Evolutionary conservation across 2,113 vertebrate genomes (phyloP).

Genomic region (Petromus typicus): DNA sequence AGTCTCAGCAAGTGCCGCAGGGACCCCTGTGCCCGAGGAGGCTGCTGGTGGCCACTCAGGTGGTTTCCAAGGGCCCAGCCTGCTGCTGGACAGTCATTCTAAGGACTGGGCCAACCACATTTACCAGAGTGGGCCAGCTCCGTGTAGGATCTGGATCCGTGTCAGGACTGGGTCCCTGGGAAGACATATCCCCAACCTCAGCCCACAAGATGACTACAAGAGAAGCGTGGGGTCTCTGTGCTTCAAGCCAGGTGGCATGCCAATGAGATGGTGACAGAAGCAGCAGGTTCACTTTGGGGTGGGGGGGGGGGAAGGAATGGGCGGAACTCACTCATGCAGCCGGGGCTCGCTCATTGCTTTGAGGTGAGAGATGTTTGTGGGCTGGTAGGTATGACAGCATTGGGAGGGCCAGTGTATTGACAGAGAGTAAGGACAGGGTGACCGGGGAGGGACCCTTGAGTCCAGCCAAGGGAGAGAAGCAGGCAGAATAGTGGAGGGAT

Average conservation of each 20-base stretch:
- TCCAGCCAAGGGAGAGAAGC: not conserved
- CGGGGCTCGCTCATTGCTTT: not conserved
- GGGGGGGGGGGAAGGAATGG: not conserved
- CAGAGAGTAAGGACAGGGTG: not conserved
- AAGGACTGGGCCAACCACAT: not conserved
- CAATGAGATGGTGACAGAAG: not conserved
- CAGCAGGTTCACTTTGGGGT: not conserved
- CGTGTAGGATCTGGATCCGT: too few species aligned
- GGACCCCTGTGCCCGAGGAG: not conserved
- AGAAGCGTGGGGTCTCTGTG: not conserved
- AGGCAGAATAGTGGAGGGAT: not conserved
- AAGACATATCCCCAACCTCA: not conserved
- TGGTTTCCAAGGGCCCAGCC: not conserved
- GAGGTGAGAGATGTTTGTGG: not conserved
- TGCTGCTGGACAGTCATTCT: not conserved
- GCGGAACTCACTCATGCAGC: not conserved
- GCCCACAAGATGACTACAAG: not conserved
- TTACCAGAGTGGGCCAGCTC: not conserved
- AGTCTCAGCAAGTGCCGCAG: too few species aligned
- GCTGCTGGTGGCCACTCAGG: not conserved
- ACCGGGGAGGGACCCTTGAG: not conserved
- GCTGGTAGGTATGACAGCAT: not conserved
- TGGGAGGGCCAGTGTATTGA: not conserved
- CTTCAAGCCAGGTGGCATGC: not conserved
- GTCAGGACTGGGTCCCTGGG: not conserved